Evolutionary conservation across 2,888 invertebrate species (phyloP), one percentile per base, ranked within the genome.

Genomic region (Sminthurinus aureus): DNA sequence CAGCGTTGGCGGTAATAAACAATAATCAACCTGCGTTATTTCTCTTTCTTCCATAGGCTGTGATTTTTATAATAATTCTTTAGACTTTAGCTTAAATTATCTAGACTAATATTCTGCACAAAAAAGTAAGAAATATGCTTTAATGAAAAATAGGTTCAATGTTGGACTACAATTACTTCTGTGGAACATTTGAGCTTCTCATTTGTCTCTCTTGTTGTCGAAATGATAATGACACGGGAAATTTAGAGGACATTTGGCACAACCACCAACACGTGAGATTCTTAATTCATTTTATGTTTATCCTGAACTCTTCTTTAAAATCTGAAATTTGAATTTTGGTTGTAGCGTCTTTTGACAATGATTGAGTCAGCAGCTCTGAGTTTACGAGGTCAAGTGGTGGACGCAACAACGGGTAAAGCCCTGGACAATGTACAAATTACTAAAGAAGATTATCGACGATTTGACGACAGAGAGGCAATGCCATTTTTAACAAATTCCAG

Each of bases 101-200:
- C n/a, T n/a, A n/a, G n/a, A n/a, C n/a, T n/a, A n/a, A n/a, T n/a
- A n/a, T n/a, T n/a, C n/a, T n/a, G n/a, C n/a, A n/a, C n/a, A n/a
- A n/a, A n/a, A n/a, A n/a, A n/a, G n/a, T n/a, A n/a, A n/a, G n/a
- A n/a, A n/a, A n/a, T n/a, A 22, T 73, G 15, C 20, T 73, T 12
- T 73, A 4, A 73, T 6, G 15, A 22, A 24, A 15, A 9, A 22
- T 85, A 91, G 92, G 93, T 52, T 92, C 93, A 22, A 93, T 93
- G 93, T 92, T 93, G 89, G 93, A 93, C 89, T 93, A 91, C 91
- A 92, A 93, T 89, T 93, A 93, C 88, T 89, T 91, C 13, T 89
- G 91, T 88, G 91, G 92, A 13, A 92, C 92, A 86, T 91, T 92
- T 89, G 93, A 93, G 89, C 89, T 93, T 22, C 92, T 93, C 2